A percentile compares a stretch with the other conserved stretches of the same genome.
These are phyloP conservation scores for Drosophila malerkotliana DNA, from an alignment of 1,140 invertebrate genomes.

Conservation along the genomic window DNA sequence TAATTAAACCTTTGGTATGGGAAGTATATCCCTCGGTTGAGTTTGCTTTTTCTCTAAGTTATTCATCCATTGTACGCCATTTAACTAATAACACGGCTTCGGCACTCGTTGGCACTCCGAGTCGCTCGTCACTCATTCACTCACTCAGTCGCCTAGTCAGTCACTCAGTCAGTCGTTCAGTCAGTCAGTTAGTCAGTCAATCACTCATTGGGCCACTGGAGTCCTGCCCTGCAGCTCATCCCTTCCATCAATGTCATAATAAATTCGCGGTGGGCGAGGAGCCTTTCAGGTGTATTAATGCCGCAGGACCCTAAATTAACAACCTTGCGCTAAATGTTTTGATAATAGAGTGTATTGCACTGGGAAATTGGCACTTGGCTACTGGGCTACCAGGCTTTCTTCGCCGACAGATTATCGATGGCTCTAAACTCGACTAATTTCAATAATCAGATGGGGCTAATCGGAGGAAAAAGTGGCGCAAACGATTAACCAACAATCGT, in stretches of 20 bases:
- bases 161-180: slow-evolving; percentile 27
- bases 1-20: no score
- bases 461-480: slow-evolving; percentile 19
- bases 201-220: slow-evolving; percentile 67
- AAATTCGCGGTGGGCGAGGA: slow-evolving; percentile 54
- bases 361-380: slow-evolving; percentile 50
- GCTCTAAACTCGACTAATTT: slow-evolving; percentile 22
- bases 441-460: slow-evolving; percentile 42
- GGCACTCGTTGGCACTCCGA: slow-evolving; percentile 28
- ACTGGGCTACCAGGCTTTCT: slow-evolving; percentile 43
- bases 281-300: slow-evolving; percentile 37
- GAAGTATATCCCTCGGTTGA: slow-evolving; percentile 28
- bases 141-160: slow-evolving; percentile 24
- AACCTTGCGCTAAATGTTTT: slow-evolving; percentile 35
- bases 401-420: slow-evolving; percentile 2
- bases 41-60: slow-evolving; percentile 61
- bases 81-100: slow-evolving; percentile 75
- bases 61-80: slow-evolving; percentile 79
- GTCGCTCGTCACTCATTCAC: slow-evolving; percentile 38
- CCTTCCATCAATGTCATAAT: slow-evolving; percentile 65
- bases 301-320: slow-evolving; percentile 35
- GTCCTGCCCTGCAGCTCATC: slow-evolving; percentile 40
- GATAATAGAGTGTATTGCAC: slow-evolving; percentile 26
- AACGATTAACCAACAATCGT: slow-evolving; percentile 36
- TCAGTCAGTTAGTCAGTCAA: slow-evolving; percentile 42